Evolutionary conservation across 1,140 invertebrate species (phyloP).

Genomic region (Rhagoletis zephyria): DNA sequence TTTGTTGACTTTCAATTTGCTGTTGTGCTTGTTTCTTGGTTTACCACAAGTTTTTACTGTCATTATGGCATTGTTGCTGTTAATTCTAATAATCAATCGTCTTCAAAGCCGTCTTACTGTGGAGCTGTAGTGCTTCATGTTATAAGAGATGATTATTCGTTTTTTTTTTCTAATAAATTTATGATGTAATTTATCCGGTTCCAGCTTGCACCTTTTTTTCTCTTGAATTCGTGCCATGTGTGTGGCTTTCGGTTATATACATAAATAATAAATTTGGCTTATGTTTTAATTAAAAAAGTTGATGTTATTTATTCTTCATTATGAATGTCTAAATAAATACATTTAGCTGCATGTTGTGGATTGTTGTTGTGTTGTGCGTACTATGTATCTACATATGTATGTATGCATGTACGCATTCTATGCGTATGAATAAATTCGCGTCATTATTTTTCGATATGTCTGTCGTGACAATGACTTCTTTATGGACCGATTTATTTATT

Average conservation of each 20-base stretch:
- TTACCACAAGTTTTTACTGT: neutral
- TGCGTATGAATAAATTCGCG: neutral
- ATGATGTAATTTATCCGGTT: conserved; percentile 19
- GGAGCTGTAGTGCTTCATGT: neutral
- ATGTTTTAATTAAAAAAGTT: neutral
- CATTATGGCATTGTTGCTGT: neutral
- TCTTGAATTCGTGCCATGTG: neutral
- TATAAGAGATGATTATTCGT: neutral
- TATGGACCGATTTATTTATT: neutral
- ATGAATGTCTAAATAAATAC: too few relatives aligned
- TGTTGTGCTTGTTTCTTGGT: neutral
- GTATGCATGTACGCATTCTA: neutral
- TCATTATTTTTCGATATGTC: neutral
- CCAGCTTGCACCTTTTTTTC: conserved; percentile 10
- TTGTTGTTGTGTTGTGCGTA: neutral
- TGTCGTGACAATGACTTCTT: neutral
- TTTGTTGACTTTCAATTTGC: neutral
- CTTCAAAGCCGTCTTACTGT: neutral
- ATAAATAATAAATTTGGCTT: neutral
- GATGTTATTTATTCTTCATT: neutral
- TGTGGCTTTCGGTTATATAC: neutral
- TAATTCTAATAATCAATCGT: conserved; percentile 28
- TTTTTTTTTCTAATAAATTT: conserved; percentile 23
- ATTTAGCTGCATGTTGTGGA: neutral
- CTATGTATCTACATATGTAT: neutral